phyloP scores from a whole-genome alignment of 2,113 vertebrate species.

The Cyprinodon tularosa region DNA sequence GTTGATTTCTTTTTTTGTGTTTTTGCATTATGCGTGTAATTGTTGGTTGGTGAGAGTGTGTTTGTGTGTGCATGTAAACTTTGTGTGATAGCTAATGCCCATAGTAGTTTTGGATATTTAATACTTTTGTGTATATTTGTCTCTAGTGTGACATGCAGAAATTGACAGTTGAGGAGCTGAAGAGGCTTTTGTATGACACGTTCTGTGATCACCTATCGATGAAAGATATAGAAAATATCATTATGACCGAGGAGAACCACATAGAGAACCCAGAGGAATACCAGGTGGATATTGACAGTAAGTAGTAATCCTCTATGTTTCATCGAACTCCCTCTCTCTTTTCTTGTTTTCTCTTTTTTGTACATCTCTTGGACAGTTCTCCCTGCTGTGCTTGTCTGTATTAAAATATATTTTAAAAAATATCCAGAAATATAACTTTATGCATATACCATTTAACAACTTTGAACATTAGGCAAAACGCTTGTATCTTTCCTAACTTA shows the following conservation, averaged over 20 bases:
- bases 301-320: slow-evolving; percentile 64
- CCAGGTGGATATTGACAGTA: slow-evolving; percentile 97
- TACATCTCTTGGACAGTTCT: not conserved
- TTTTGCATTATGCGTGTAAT: not conserved
- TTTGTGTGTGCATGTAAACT: slow-evolving; percentile 3
- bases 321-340: not conserved
- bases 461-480: too few relatives aligned
- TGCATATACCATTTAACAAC: not conserved
- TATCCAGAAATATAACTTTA: not conserved
- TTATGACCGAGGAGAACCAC: slow-evolving; percentile 98
- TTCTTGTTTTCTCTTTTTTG: not conserved
- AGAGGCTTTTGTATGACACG: slow-evolving; percentile 94
- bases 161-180: slow-evolving; percentile 96
- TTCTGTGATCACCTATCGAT: slow-evolving; percentile 99
- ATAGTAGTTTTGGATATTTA: slow-evolving; percentile 6
- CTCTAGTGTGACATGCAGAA: slow-evolving; percentile 98
- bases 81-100: not conserved
- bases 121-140: slow-evolving; percentile 15
- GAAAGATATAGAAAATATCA: slow-evolving; percentile 99
- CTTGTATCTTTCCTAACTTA: too few relatives aligned
- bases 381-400: too few relatives aligned
- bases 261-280: slow-evolving; percentile 91
- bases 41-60: not conserved
- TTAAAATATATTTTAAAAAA: not conserved
- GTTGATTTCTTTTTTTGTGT: not conserved